Evolutionary conservation across 2,888 invertebrate genomes (phyloP).

Genomic region (Plagiodera versicolora): DNA sequence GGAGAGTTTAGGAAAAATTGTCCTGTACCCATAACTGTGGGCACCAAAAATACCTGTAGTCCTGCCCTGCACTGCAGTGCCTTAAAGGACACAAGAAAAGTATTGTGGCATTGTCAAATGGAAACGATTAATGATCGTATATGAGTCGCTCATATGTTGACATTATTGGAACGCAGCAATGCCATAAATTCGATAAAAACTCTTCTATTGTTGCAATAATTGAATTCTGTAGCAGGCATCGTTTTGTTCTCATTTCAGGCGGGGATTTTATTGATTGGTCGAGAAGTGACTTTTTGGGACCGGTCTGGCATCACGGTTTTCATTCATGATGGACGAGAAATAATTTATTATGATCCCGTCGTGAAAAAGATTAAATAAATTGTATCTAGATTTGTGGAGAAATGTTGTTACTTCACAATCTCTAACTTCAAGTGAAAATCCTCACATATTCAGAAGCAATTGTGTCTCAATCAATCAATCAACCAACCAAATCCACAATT

Average conservation of each 20-base stretch:
- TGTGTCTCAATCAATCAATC: too few relatives aligned
- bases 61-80: neutral
- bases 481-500: slow-evolving; percentile 29
- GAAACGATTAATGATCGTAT: slow-evolving; percentile 30
- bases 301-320: neutral
- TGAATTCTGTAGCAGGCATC: slow-evolving; percentile 15
- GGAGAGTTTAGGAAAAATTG: too few relatives aligned
- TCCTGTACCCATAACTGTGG: too few relatives aligned
- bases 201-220: slow-evolving; percentile 22
- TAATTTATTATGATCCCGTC: too few relatives aligned
- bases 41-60: neutral
- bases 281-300: neutral
- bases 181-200: slow-evolving; percentile 26
- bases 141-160: slow-evolving; percentile 15
- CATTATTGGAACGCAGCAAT: slow-evolving; percentile 22
- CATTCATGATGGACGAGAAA: neutral
- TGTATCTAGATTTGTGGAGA: too few relatives aligned
- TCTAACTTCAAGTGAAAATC: too few relatives aligned
- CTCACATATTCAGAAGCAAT: too few relatives aligned
- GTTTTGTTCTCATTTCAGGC: slow-evolving; percentile 10
- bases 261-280: neutral
- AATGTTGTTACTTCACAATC: too few relatives aligned
- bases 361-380: too few relatives aligned
- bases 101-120: slow-evolving; percentile 20
- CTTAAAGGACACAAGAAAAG: neutral